Percentiles rank a stretch among this genome's conserved stretches.
These are phyloP conservation scores for Prunella strophiata DNA, from an alignment of 2,797 vertebrate genomes.

Conservation along the genomic window DNA sequence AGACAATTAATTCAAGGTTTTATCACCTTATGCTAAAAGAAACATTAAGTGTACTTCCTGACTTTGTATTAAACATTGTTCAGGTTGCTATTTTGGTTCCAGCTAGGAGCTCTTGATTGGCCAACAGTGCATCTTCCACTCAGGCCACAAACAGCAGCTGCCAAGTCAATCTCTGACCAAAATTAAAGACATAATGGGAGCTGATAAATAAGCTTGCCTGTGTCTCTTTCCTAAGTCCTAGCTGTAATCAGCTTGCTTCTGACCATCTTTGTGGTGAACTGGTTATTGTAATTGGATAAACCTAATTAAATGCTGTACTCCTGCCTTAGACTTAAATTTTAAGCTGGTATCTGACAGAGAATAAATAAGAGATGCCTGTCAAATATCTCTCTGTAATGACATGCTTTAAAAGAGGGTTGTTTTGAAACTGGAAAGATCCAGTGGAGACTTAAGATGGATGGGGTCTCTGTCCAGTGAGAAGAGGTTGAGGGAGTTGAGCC, in stretches of 20 bases:
- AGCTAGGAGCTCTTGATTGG: background rate
- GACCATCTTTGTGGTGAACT: background rate
- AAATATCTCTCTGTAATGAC: background rate
- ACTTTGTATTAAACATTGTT: background rate
- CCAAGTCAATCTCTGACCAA: background rate
- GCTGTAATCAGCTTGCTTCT: constrained; percentile 45
- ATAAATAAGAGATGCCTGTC: background rate
- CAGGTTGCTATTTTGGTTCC: fast-evolving
- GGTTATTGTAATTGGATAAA: constrained; percentile 34
- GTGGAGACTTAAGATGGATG: background rate
- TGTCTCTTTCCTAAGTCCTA: background rate
- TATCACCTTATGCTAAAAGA: background rate
- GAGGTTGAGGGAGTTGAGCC: background rate
- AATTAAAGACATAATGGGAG: background rate
- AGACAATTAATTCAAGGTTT: background rate
- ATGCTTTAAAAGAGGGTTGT: background rate
- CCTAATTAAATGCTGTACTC: background rate
- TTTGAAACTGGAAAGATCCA: background rate
- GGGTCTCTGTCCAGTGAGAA: background rate
- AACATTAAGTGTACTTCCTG: background rate
- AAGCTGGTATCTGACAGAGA: background rate
- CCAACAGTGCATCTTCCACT: background rate
- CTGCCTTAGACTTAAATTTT: constrained; percentile 23
- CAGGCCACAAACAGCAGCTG: background rate
- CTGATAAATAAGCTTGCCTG: constrained; percentile 31